A percentile compares a stretch with the other conserved stretches of the same genome.
Conservation (phyloP, 2,888 invertebrate species). For the Anarsia innoxiella region DNA sequence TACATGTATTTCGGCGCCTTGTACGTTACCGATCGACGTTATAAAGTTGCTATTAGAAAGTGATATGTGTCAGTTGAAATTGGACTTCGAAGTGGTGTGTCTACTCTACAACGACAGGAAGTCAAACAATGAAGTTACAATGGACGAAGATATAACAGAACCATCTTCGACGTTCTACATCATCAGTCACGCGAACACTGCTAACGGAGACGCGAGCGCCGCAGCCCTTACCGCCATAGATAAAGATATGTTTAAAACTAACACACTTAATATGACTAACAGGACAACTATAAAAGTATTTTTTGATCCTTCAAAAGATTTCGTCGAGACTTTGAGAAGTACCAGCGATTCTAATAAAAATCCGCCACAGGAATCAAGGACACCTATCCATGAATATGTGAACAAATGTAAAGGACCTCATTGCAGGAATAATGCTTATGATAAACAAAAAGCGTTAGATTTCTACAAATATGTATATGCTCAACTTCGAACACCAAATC, state of each 20-base stretch:
- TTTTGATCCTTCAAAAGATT: slow-evolving; percentile 61
- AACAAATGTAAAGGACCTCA: slow-evolving; percentile 48
- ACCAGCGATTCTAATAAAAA: slow-evolving; percentile 40
- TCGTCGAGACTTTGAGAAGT: slow-evolving; percentile 59
- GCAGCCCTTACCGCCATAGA: slow-evolving; percentile 58
- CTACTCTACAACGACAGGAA: slow-evolving; percentile 59
- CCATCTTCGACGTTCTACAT: slow-evolving; percentile 63
- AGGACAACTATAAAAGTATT: slow-evolving; percentile 60
- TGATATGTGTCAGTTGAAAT: slow-evolving; percentile 57
- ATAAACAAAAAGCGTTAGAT: slow-evolving; percentile 63
- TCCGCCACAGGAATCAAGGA: slow-evolving; percentile 32
- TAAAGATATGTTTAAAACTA: slow-evolving; percentile 51
- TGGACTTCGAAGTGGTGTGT: slow-evolving; percentile 62
- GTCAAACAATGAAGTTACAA: slow-evolving; percentile 38
- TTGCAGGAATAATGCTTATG: slow-evolving; percentile 53
- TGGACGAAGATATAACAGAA: slow-evolving; percentile 57
- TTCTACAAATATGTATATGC: slow-evolving; percentile 70
- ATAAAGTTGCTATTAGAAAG: slow-evolving; percentile 54
- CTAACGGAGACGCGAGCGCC: slow-evolving; percentile 44
- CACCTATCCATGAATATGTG: slow-evolving; percentile 40
- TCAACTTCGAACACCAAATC: slow-evolving; percentile 47
- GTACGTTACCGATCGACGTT: slow-evolving; percentile 57
- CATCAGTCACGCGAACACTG: slow-evolving; percentile 55
- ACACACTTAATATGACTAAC: slow-evolving; percentile 58
- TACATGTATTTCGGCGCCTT: slow-evolving; percentile 61